Base-by-base conservation (phyloP, 2,888 invertebrate genomes). In the Acanthosepion esculentum region DNA sequence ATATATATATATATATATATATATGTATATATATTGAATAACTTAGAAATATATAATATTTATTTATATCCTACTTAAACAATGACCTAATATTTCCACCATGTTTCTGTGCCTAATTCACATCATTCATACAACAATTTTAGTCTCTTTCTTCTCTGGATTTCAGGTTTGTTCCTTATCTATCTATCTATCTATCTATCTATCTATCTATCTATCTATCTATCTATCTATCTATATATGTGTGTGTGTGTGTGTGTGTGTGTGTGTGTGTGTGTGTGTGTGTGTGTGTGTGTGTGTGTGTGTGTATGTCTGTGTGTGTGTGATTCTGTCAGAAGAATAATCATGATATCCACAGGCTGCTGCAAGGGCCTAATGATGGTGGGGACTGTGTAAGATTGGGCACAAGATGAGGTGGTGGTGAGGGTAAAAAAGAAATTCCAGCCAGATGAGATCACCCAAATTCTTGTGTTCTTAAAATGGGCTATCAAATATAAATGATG, bases 341-440 rank as follows among this genome's bases (percentile, higher is more conserved):
- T 78, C 12, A n/a, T 78, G 78, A 78, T 78, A 78, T 78, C 78
- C 78, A 78, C n/a, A 78, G 78, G 78, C 78, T 78, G 78, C 78
- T 78, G 78, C 78, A 78, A 78, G 78, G 78, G 78, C n/a, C n/a
- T 78, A 78, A 78, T 78, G 78, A 78, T 78, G 78, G 78, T 78
- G 78, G 10, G 78, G 78, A 78, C 78, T 78, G 29, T 78, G n/a
- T 29, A n/a, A 18, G 78, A 78, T 78, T 12, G 12, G n/a, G 78
- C 78, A n/a, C 78, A 59, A 59, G 59, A 59, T 5, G n/a, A 12
- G n/a, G 8, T 10, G 78, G n/a, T 29, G 29, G 10, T 20, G 59
- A 78, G 8, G 10, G 78, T 78, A 78, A 78, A 15, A 78, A 78
- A 78, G 29, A 78, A 78, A 78, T 78, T 78, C 78, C 78, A 78